phyloP scores from a whole-genome alignment of 2,888 invertebrate species.

The Polymixis lichenea region DNA sequence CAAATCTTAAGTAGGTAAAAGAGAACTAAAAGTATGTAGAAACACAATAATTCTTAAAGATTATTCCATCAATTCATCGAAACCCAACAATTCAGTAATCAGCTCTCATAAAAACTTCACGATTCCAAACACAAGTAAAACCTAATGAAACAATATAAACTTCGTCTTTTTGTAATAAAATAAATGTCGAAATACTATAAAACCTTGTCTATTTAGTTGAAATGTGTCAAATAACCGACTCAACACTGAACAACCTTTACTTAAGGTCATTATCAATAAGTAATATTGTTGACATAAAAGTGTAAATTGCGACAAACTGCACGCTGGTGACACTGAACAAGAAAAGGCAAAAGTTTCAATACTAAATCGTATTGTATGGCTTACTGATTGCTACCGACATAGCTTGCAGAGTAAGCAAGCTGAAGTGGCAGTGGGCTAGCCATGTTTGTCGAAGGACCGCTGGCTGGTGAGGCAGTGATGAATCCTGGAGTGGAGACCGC shows the following conservation, averaged over 20 bases:
- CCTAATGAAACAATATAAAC: background rate
- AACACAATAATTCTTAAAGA: background rate
- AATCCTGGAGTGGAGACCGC: too few species aligned
- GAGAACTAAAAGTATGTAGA: too few species aligned
- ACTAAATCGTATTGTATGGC: background rate
- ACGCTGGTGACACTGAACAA: background rate
- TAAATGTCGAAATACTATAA: slow-evolving; percentile 32
- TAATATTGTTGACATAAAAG: slow-evolving; percentile 48
- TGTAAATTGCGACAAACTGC: slow-evolving; percentile 53
- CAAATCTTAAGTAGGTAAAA: too few species aligned
- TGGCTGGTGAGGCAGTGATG: too few species aligned
- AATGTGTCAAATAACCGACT: slow-evolving; percentile 54
- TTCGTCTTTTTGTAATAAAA: background rate
- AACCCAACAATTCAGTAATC: slow-evolving; percentile 1
- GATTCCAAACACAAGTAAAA: background rate
- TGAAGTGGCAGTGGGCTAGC: too few species aligned
- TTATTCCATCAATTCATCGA: too few species aligned
- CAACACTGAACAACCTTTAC: slow-evolving; percentile 41
- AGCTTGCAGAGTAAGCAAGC: too few species aligned
- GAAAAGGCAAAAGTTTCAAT: background rate
- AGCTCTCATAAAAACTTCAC: background rate
- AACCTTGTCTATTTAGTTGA: slow-evolving; percentile 55
- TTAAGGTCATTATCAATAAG: slow-evolving; percentile 62
- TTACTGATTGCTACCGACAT: too few species aligned
- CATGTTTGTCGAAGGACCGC: too few species aligned